phyloP scores from a whole-genome alignment of 2,888 invertebrate genomes.

The Pandemis heparana region DNA sequence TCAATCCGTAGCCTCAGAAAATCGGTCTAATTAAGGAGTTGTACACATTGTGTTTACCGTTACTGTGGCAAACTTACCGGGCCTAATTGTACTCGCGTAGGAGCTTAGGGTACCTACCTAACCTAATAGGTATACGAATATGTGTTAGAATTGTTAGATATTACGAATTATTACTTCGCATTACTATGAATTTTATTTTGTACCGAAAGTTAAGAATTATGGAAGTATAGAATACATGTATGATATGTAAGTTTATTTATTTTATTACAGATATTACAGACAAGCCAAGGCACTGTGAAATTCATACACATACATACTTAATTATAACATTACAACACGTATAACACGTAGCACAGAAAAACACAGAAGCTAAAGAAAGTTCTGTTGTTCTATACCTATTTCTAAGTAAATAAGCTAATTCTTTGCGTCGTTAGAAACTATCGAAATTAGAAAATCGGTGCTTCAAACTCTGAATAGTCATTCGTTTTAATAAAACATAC shows the following conservation, averaged over 20 bases:
- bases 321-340: too few species aligned
- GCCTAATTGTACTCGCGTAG: conserved; percentile 9
- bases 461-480: too few species aligned
- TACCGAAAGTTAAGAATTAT: neutral
- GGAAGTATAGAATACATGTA: neutral
- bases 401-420: too few species aligned
- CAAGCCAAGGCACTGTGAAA: too few species aligned
- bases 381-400: too few species aligned
- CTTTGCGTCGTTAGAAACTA: too few species aligned
- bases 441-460: too few species aligned
- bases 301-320: too few species aligned
- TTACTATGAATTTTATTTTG: neutral
- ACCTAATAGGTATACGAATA: neutral
- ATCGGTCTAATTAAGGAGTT: conserved; percentile 19
- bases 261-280: too few species aligned
- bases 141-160: neutral
- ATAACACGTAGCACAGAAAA: too few species aligned
- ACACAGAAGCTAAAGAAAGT: too few species aligned
- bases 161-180: neutral
- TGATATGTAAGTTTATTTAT: neutral
- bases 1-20: neutral
- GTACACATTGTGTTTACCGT: conserved; percentile 11
- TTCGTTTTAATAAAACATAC: too few species aligned
- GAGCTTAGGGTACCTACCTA: neutral
- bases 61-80: neutral